Evolutionary conservation across 1,140 invertebrate genomes (phyloP), one percentile per base, ranked within the genome.

Genomic region (Halictus rubicundus): DNA sequence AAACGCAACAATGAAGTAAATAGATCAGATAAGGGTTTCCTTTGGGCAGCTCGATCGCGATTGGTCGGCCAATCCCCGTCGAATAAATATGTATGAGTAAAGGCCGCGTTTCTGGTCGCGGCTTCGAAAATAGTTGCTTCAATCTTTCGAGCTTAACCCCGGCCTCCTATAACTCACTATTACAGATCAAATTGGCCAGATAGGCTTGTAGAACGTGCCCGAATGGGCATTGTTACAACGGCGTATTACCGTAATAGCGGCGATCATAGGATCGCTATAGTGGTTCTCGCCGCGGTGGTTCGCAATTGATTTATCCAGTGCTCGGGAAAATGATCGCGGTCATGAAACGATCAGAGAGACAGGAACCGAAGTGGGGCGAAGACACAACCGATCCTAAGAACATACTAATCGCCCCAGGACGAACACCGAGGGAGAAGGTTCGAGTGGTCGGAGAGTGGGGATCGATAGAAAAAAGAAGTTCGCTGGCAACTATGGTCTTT

Each of bases 271-370:
- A 39, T 68, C 39, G 57, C 42, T 52, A 21, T 14, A 52, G 49
- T 12, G 42, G 42, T 12, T 46, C 23, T 46, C 65, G 8, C 14
- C 16, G 46, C 60, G 60, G 52, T 65, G 63, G 23, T 21, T 19
- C 37, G 21, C 71, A 39, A 73, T 73, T 75, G 78, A 74, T 80
- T 80, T 80, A 73, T 80, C 78, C 78, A 69, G 16, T 21, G 54
- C 4, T 12, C 27, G 65, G 37, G 2, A 76, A 57, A 76, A 80
- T n/a, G 70, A 68, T 80, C 71, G 46, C 7, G 23, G 49, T 46
- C 59, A 71, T 60, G 76, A n/a, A 64, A 39, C 68, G 10, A 21
- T 42, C 52, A 59, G 10, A 46, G 42, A 9, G 10, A 46, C 42
- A 12, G 14, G 42, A 46, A 46, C 9, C 21, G 54, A 2, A 42